Evolutionary conservation across 1,140 invertebrate species (phyloP).

Genomic region (Idris sp.): DNA sequence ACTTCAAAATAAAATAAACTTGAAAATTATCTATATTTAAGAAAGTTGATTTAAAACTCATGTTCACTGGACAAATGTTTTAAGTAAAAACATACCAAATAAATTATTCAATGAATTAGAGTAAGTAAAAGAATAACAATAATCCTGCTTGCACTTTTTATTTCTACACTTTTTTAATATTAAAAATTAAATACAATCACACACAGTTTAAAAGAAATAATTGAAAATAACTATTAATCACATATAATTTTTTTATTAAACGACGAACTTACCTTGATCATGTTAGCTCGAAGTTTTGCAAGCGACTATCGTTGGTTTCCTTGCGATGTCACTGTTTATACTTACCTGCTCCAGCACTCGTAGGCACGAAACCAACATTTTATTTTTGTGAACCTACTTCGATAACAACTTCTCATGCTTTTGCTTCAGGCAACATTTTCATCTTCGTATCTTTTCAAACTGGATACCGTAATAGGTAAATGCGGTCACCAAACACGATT

Average conservation of each 20-base stretch:
- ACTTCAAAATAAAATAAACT: slow-evolving; percentile 3
- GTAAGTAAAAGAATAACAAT: too few species aligned
- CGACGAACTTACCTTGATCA: slow-evolving; percentile 69
- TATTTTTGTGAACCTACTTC: slow-evolving; percentile 66
- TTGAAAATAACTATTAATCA: too few species aligned
- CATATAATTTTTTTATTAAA: too few species aligned
- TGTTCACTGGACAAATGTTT: too few species aligned
- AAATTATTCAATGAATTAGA: too few species aligned
- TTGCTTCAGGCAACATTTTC: slow-evolving; percentile 47
- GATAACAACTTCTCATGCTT: slow-evolving; percentile 44
- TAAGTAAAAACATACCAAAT: too few species aligned
- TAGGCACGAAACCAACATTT: slow-evolving; percentile 65
- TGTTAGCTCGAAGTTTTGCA: slow-evolving; percentile 66
- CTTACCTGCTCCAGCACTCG: slow-evolving; percentile 64
- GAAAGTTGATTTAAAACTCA: too few species aligned
- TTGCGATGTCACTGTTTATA: slow-evolving; percentile 67
- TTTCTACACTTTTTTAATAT: too few species aligned
- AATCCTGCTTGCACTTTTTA: too few species aligned
- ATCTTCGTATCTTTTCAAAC: slow-evolving; percentile 46
- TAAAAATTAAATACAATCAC: slow-evolving; percentile 3
- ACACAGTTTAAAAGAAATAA: too few species aligned
- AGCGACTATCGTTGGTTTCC: slow-evolving; percentile 65
- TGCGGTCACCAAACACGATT: slow-evolving; percentile 11
- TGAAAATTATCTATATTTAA: slow-evolving; percentile 16
- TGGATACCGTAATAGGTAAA: slow-evolving; percentile 30